Conservation (phyloP, 2,113 vertebrate genomes). For the Chlorocebus sabaeus region DNA sequence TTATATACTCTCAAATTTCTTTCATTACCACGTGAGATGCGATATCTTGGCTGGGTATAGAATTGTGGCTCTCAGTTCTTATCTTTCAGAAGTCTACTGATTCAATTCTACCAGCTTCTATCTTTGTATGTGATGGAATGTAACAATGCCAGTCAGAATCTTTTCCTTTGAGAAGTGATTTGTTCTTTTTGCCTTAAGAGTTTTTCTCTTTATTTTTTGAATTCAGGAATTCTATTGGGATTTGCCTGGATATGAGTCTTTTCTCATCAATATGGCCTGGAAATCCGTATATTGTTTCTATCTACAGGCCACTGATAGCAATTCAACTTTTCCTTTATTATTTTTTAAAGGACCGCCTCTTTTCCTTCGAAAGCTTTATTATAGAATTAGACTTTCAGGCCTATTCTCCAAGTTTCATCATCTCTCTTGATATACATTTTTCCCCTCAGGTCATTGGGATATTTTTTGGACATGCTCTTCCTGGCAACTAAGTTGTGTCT, state of each 20-base stretch:
- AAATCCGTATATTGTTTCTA: background rate
- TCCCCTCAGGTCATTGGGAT: background rate
- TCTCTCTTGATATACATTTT: background rate
- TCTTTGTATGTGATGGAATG: background rate
- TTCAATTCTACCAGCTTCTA: background rate
- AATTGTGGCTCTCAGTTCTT: background rate
- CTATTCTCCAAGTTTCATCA: background rate
- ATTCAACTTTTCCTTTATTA: background rate
- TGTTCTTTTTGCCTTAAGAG: background rate
- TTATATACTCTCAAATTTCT: background rate
- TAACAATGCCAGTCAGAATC: background rate
- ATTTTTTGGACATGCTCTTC: background rate
- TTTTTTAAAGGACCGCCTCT: background rate
- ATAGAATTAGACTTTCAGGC: background rate
- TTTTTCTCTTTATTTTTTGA: background rate
- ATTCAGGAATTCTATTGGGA: background rate
- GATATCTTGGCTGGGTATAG: background rate
- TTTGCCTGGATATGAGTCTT: background rate
- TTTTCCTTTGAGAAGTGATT: background rate
- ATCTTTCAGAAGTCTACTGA: background rate
- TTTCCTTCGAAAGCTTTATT: background rate
- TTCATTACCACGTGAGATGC: background rate
- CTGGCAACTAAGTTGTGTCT: background rate
- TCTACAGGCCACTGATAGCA: background rate
- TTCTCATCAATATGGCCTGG: background rate